Conservation (phyloP, 1,140 invertebrate genomes). For the Conus ventricosus region DNA sequence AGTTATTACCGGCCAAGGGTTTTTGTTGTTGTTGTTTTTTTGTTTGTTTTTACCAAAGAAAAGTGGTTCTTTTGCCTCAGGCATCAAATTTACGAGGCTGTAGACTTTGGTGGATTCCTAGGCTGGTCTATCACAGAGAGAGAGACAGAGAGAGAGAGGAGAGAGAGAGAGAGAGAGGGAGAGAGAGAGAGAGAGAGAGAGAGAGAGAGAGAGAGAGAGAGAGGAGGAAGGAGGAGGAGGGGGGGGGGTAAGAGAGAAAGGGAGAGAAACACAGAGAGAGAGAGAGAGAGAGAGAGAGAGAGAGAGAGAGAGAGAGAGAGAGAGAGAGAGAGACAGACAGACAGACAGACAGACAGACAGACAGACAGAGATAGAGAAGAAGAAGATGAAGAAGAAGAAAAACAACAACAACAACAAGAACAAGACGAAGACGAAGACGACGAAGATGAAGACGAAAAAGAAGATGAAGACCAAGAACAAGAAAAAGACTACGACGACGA, state of each 20-base stretch:
- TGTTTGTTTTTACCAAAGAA: not conserved
- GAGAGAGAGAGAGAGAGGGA: not conserved
- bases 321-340: not conserved
- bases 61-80: not conserved
- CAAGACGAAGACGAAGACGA: not conserved
- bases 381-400: not conserved
- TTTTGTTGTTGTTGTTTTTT: too few relatives aligned
- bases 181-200: not conserved
- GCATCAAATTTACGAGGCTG: too few relatives aligned
- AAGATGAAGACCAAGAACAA: not conserved
- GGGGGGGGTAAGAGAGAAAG: not conserved
- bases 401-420: too few relatives aligned
- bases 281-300: conserved; percentile 18
- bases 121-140: not conserved
- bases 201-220: not conserved
- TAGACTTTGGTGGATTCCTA: not conserved
- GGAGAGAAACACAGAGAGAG: not conserved
- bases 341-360: not conserved
- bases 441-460: too few relatives aligned
- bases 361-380: not conserved
- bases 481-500: too few relatives aligned
- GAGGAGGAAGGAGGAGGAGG: not conserved
- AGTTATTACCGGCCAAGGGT: too few relatives aligned
- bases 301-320: conserved; percentile 5
- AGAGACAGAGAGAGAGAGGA: too few relatives aligned